These are phyloP conservation scores for Leptopilina myrica DNA, from an alignment of 2,888 invertebrate species.

Conservation along the genomic window DNA sequence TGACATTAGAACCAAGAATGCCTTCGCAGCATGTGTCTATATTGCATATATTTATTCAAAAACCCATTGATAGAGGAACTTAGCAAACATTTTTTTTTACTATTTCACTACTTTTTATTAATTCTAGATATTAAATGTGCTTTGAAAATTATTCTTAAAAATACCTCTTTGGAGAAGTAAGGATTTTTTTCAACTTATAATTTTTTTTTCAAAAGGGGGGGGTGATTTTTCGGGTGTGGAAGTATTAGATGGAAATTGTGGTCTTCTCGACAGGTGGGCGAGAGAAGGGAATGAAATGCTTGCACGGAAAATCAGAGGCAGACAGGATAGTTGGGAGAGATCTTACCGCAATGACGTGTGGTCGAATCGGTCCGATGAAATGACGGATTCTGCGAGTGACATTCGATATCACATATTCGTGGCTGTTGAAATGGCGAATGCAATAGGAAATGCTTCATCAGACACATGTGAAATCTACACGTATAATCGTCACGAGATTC, in stretches of 20 bases:
- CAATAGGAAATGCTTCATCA: conserved; percentile 59
- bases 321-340: conserved; percentile 66
- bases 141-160: too few relatives aligned
- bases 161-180: background rate
- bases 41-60: background rate
- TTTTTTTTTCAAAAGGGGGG: background rate
- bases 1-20: conserved; percentile 30
- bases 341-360: conserved; percentile 77
- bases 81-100: too few relatives aligned
- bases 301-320: conserved; percentile 72
- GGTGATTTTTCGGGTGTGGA: background rate
- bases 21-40: background rate
- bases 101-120: too few relatives aligned
- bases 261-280: conserved; percentile 36
- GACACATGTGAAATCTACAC: conserved; percentile 59
- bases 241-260: conserved; percentile 18
- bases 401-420: conserved; percentile 74
- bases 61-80: too few relatives aligned
- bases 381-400: conserved; percentile 76
- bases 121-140: too few relatives aligned
- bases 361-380: conserved; percentile 75
- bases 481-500: conserved; percentile 46
- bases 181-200: background rate
- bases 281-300: conserved; percentile 65
- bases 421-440: conserved; percentile 62